These are phyloP conservation scores for Remorina albescens DNA, from an alignment of 2,797 vertebrate genomes.

Conservation along the genomic window DNA sequence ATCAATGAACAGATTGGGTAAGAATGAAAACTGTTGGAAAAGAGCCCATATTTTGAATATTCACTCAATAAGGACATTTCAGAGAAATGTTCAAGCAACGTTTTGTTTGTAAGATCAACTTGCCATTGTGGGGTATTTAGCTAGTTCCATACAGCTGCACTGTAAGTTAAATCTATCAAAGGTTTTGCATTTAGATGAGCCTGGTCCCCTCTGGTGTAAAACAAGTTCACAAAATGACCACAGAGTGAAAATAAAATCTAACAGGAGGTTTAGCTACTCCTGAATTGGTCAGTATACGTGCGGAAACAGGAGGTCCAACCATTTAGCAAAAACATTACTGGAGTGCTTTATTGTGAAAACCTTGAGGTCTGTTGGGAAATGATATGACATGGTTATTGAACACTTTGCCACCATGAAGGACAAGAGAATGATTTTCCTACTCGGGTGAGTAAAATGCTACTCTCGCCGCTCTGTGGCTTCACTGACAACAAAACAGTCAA, in stretches of 20 bases:
- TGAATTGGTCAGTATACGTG: conserved; percentile 31
- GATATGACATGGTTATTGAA: conserved; percentile 49
- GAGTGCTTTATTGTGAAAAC: conserved; percentile 45
- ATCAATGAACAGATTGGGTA: not conserved
- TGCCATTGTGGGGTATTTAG: not conserved
- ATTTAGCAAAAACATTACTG: conserved; percentile 25
- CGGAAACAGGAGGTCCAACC: conserved; percentile 23
- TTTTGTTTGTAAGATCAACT: not conserved
- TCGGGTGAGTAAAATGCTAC: conserved; percentile 15
- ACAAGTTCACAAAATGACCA: not conserved
- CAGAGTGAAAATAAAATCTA: not conserved
- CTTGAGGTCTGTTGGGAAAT: conserved; percentile 28
- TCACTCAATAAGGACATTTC: not conserved
- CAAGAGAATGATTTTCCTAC: conserved; percentile 18
- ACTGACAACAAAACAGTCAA: not conserved
- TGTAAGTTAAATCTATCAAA: not conserved
- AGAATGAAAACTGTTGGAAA: not conserved
- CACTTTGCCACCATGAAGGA: conserved; percentile 34
- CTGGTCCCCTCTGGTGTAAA: not conserved
- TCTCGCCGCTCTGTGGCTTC: conserved; percentile 25
- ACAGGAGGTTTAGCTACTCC: not conserved
- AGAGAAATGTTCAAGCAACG: not conserved
- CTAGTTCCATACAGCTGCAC: not conserved
- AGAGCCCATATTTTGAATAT: conserved; percentile 1
- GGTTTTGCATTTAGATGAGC: not conserved